These are phyloP conservation scores for Eupithecia dodoneata DNA, from an alignment of 2,888 invertebrate genomes.

Conservation along the genomic window DNA sequence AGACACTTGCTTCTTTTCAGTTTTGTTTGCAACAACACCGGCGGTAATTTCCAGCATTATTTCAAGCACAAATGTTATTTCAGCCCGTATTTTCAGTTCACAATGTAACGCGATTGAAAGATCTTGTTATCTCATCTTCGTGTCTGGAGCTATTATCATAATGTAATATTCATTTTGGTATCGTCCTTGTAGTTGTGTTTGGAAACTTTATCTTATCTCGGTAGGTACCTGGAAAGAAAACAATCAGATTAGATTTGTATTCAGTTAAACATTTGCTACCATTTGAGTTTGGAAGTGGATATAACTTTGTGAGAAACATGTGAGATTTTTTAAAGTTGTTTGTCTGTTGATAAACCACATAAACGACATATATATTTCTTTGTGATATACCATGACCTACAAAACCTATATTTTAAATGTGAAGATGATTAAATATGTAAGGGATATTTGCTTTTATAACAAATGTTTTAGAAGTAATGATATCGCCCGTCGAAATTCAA, in stretches of 20 bases:
- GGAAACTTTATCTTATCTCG: slow-evolving; percentile 42
- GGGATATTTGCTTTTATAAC: neutral
- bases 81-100: slow-evolving; percentile 19
- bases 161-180: slow-evolving; percentile 38
- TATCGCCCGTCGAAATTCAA: neutral
- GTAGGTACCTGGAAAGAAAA: slow-evolving; percentile 42
- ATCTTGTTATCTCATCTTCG: slow-evolving; percentile 40
- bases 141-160: slow-evolving; percentile 35
- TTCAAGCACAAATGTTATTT: slow-evolving; percentile 19
- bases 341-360: neutral
- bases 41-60: slow-evolving; percentile 21
- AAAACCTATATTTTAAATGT: neutral
- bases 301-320: neutral
- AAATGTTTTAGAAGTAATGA: neutral
- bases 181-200: slow-evolving; percentile 40
- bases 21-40: slow-evolving; percentile 7
- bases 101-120: slow-evolving; percentile 25
- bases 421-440: neutral
- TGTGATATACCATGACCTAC: neutral
- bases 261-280: neutral
- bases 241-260: slow-evolving; percentile 27
- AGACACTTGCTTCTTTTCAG: slow-evolving; percentile 1
- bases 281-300: neutral
- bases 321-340: neutral
- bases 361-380: neutral